phyloP scores from a whole-genome alignment of 2,888 invertebrate genomes.

The Pollenia labialis region DNA sequence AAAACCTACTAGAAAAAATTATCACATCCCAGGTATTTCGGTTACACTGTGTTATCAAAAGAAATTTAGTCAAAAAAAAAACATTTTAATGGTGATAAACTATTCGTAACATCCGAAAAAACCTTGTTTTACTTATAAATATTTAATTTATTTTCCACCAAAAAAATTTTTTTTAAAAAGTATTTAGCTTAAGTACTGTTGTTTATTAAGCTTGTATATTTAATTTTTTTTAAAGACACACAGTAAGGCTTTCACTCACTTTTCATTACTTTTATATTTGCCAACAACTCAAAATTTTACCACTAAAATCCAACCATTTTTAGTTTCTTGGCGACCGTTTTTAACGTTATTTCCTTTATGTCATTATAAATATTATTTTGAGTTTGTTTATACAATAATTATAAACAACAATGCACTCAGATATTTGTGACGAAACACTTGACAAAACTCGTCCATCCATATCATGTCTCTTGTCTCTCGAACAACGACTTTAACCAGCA shows the following conservation, averaged over 20 bases:
- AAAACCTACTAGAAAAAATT: too few relatives aligned
- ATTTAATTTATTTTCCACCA: conserved; percentile 9
- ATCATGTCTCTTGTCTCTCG: conserved; percentile 14
- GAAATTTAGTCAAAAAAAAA: too few relatives aligned
- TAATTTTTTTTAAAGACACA: conserved; percentile 28
- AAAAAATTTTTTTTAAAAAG: conserved; percentile 31
- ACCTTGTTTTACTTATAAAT: background rate
- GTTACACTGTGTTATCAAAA: too few relatives aligned
- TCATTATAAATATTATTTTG: conserved; percentile 30
- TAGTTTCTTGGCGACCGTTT: conserved; percentile 6
- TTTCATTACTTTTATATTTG: conserved; percentile 34
- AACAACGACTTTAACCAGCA: background rate
- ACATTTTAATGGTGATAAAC: too few relatives aligned
- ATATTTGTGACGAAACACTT: conserved; percentile 60
- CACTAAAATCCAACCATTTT: conserved; percentile 25
- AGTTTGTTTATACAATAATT: background rate
- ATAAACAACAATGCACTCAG: conserved; percentile 41
- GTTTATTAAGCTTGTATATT: background rate
- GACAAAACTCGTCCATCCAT: conserved; percentile 60
- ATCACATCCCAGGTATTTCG: too few relatives aligned
- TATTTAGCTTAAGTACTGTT: conserved; percentile 1
- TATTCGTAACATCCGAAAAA: too few relatives aligned
- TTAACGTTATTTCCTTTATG: conserved; percentile 57
- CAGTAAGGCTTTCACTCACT: conserved; percentile 64
- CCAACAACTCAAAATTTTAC: conserved; percentile 25